These are phyloP conservation scores for Hydroisotoma schaefferi DNA, from an alignment of 2,888 invertebrate genomes.

Conservation along the genomic window DNA sequence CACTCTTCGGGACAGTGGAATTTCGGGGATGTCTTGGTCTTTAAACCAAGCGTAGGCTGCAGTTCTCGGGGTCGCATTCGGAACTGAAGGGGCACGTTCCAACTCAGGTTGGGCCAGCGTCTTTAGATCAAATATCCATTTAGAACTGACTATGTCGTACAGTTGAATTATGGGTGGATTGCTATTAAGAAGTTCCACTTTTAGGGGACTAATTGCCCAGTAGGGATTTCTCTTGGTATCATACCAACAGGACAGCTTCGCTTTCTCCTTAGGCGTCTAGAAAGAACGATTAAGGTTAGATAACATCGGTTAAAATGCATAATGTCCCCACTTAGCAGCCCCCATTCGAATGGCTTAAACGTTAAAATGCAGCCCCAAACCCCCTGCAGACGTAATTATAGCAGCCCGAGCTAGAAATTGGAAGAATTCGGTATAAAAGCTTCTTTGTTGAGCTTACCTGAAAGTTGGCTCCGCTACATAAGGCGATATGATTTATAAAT, in stretches of 20 bases:
- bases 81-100: constrained; percentile 34
- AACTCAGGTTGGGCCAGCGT: constrained; percentile 23
- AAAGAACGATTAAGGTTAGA: too few relatives aligned
- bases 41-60: constrained; percentile 46
- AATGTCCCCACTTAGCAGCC: too few relatives aligned
- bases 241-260: constrained; percentile 31
- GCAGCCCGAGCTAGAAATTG: too few relatives aligned
- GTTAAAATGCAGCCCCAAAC: too few relatives aligned
- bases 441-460: too few relatives aligned
- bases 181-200: constrained; percentile 28
- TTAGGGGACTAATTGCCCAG: constrained; percentile 34
- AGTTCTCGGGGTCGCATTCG: constrained; percentile 37
- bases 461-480: constrained; percentile 29
- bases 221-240: constrained; percentile 25
- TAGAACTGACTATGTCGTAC: constrained; percentile 36
- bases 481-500: constrained; percentile 17
- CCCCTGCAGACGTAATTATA: too few relatives aligned
- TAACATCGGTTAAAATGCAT: too few relatives aligned
- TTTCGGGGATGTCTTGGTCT: constrained; percentile 32
- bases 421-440: too few relatives aligned
- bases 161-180: constrained; percentile 31
- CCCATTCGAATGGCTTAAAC: too few relatives aligned
- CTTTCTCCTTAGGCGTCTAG: constrained; percentile 20
- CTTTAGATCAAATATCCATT: constrained; percentile 37
- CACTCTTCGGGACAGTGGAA: constrained; percentile 31